These are phyloP conservation scores for Drosophila pseudotakahashii DNA, from an alignment of 2,888 invertebrate genomes.

Conservation along the genomic window DNA sequence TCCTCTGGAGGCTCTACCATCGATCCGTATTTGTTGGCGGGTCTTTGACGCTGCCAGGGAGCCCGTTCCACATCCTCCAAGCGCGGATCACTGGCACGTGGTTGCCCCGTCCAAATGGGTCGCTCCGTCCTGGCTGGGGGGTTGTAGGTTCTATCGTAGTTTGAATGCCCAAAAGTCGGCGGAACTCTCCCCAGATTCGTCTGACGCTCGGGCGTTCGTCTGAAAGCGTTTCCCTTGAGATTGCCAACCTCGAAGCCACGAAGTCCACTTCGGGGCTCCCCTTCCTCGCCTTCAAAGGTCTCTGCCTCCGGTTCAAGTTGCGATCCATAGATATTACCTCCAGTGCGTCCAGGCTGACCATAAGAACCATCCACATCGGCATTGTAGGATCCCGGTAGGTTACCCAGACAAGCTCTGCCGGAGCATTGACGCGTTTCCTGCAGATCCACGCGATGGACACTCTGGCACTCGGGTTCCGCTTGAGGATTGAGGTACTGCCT, in stretches of 20 bases:
- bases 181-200: neutral
- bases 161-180: neutral
- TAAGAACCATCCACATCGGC: slow-evolving; percentile 28
- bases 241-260: slow-evolving; percentile 56
- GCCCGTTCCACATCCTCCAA: slow-evolving; percentile 85
- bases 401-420: slow-evolving; percentile 64
- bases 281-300: slow-evolving; percentile 23
- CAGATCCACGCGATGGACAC: slow-evolving; percentile 44
- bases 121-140: slow-evolving; percentile 10
- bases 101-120: slow-evolving; percentile 15
- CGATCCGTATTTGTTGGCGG: slow-evolving; percentile 1
- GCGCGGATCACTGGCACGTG: slow-evolving; percentile 24
- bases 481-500: slow-evolving; percentile 87
- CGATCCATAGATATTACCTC: slow-evolving; percentile 3
- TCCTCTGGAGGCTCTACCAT: neutral
- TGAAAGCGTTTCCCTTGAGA: slow-evolving; percentile 53
- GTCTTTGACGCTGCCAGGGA: slow-evolving; percentile 86
- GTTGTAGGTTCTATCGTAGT: neutral
- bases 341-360: slow-evolving; percentile 17
- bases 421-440: slow-evolving; percentile 56
- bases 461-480: slow-evolving; percentile 86
- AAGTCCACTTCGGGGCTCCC: slow-evolving; percentile 1
- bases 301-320: slow-evolving; percentile 20
- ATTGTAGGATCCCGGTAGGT: slow-evolving; percentile 31
- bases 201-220: slow-evolving; percentile 13